These are phyloP conservation scores for Parnassius smintheus DNA, from an alignment of 2,888 invertebrate species.

Conservation along the genomic window DNA sequence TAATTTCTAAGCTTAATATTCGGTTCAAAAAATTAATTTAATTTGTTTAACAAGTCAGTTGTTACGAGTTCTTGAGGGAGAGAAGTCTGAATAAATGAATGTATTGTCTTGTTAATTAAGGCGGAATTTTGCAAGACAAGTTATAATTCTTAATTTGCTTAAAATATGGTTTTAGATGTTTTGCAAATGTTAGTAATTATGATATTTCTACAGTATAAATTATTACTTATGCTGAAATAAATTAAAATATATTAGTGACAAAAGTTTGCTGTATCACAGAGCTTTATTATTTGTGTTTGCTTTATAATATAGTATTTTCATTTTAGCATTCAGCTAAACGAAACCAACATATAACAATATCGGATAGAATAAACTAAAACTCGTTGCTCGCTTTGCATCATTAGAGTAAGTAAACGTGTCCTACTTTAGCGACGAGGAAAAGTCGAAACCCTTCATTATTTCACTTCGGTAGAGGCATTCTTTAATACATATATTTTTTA, in stretches of 20 bases:
- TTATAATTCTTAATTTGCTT: slow-evolving; percentile 24
- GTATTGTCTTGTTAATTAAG: slow-evolving; percentile 42
- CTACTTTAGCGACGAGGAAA: slow-evolving; percentile 25
- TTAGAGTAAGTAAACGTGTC: slow-evolving; percentile 27
- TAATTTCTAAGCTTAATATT: slow-evolving; percentile 34
- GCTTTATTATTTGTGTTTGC: background rate
- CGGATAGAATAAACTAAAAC: slow-evolving; percentile 11
- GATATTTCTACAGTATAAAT: too few species aligned
- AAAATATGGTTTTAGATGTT: background rate
- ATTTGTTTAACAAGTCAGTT: slow-evolving; percentile 44
- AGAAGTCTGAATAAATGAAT: slow-evolving; percentile 49
- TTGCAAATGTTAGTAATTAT: too few species aligned
- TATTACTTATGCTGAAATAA: too few species aligned
- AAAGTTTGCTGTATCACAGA: too few species aligned
- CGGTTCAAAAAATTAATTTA: slow-evolving; percentile 41
- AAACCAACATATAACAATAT: slow-evolving; percentile 19
- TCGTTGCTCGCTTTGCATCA: slow-evolving; percentile 25
- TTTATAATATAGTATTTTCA: background rate
- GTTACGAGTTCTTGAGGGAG: slow-evolving; percentile 37
- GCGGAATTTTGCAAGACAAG: slow-evolving; percentile 34
- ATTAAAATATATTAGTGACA: too few species aligned
- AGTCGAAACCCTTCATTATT: slow-evolving; percentile 28
- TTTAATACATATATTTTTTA: slow-evolving; percentile 17
- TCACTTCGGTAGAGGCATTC: slow-evolving; percentile 13
- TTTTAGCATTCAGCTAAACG: background rate